Conservation (phyloP, 2,113 vertebrate species). For the Cyanistes caeruleus region DNA sequence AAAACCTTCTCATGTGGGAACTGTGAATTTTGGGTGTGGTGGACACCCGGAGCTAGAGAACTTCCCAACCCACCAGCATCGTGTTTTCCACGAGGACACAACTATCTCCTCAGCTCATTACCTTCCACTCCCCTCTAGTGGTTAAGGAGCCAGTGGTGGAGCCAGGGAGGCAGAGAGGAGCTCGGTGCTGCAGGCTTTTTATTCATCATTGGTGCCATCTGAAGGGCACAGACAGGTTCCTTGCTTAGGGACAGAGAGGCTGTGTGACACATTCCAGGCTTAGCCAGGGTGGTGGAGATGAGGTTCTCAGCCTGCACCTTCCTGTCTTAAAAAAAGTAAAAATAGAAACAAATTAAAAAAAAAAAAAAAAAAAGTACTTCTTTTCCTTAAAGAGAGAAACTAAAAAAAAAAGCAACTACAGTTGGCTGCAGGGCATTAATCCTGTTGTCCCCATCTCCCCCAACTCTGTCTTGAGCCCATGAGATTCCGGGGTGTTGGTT, state of each 20-base stretch:
- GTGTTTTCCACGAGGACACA: not conserved
- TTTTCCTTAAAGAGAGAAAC: not conserved
- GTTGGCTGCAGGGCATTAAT: not conserved
- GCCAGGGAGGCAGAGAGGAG: not conserved
- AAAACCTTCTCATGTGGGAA: not conserved
- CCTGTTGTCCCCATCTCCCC: not conserved
- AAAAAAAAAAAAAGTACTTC: not conserved
- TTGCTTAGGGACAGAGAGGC: not conserved
- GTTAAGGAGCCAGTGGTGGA: not conserved
- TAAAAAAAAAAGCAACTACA: not conserved
- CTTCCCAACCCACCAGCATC: fast-evolving
- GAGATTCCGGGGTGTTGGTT: fast-evolving
- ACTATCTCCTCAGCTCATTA: not conserved
- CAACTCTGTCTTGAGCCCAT: not conserved
- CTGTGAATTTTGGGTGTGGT: not conserved
- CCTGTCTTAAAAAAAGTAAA: not conserved
- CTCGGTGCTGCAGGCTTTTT: not conserved
- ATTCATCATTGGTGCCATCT: not conserved
- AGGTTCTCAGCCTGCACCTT: not conserved
- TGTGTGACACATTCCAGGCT: not conserved
- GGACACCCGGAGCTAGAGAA: not conserved
- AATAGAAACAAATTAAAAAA: not conserved
- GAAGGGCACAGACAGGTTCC: not conserved
- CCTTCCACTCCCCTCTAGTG: slow-evolving; percentile 44
- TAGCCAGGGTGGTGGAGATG: not conserved